Evolutionary conservation across 2,797 vertebrate species (phyloP).

Genomic region (Crypturellus tataupa): DNA sequence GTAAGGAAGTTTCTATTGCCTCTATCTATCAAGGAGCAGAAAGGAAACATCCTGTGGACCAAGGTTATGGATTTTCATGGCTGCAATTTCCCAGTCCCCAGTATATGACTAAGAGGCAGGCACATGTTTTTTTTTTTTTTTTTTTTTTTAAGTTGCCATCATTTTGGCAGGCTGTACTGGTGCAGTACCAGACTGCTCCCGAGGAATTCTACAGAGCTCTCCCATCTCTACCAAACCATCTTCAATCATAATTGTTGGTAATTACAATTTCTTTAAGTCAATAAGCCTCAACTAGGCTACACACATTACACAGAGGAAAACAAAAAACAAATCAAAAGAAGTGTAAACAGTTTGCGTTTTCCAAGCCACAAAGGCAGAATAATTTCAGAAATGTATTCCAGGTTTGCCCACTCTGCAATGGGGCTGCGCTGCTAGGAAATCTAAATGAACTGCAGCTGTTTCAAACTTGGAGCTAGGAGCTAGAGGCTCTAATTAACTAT

Average conservation of each 20-base stretch:
- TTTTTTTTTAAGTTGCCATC: not conserved
- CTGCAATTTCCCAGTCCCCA: not conserved
- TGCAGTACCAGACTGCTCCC: not conserved
- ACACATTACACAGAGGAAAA: slow-evolving; percentile 15
- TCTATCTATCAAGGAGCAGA: not conserved
- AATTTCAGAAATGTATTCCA: slow-evolving; percentile 41
- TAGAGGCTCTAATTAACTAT: slow-evolving; percentile 71
- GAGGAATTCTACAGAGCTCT: not conserved
- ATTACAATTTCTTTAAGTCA: slow-evolving; percentile 1
- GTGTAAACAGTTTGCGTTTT: slow-evolving; percentile 24
- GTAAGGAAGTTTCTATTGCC: not conserved
- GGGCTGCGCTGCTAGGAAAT: slow-evolving; percentile 37
- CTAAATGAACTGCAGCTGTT: slow-evolving; percentile 53
- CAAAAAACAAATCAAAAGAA: slow-evolving; percentile 8
- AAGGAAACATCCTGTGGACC: not conserved
- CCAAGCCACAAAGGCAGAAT: not conserved
- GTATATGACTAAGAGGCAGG: not conserved
- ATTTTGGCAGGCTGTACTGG: not conserved
- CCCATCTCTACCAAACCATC: not conserved
- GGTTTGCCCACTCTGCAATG: not conserved
- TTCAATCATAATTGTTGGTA: not conserved
- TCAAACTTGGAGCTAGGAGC: slow-evolving; percentile 28
- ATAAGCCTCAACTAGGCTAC: not conserved
- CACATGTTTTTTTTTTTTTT: no score
- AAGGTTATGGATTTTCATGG: not conserved